A percentile compares a stretch with the other conserved stretches of the same genome.
Evolutionary conservation across 2,888 invertebrate genomes (phyloP).

Genomic region (Lepidochitona cinerea): DNA sequence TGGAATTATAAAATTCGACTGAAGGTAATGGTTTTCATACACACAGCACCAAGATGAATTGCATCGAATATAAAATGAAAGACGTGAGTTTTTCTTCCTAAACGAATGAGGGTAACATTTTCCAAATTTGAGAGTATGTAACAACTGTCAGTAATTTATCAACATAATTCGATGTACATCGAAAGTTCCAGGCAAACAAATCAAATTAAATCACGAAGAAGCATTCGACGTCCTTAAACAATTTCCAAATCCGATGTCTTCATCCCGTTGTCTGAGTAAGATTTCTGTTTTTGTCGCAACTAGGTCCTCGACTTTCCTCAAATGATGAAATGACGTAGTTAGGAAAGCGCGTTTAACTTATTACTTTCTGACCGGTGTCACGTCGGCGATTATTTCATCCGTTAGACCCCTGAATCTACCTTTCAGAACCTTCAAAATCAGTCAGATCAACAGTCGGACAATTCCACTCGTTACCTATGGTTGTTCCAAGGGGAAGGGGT

Average conservation of each 20-base stretch:
- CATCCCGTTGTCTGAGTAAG: constrained; percentile 2
- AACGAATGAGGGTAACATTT: background rate
- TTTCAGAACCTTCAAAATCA: background rate
- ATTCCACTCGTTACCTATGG: background rate
- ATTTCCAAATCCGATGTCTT: background rate
- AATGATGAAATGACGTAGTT: background rate
- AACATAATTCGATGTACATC: too few species aligned
- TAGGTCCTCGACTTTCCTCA: background rate
- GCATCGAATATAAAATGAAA: background rate
- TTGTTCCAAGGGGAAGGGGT: background rate
- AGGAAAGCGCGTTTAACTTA: too few species aligned
- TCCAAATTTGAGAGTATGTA: background rate
- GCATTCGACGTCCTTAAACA: background rate
- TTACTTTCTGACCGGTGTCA: too few species aligned
- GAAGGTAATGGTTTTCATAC: too few species aligned
- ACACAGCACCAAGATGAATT: too few species aligned
- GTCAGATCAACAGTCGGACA: constrained; percentile 7
- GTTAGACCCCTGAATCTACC: too few species aligned
- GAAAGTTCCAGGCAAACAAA: too few species aligned
- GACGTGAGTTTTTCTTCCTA: background rate
- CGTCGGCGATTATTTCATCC: too few species aligned
- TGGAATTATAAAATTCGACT: too few species aligned
- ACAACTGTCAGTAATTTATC: too few species aligned
- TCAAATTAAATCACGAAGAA: too few species aligned
- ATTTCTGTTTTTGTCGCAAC: background rate